phyloP scores from a whole-genome alignment of 2,797 vertebrate species.

The Chelmon rostratus region DNA sequence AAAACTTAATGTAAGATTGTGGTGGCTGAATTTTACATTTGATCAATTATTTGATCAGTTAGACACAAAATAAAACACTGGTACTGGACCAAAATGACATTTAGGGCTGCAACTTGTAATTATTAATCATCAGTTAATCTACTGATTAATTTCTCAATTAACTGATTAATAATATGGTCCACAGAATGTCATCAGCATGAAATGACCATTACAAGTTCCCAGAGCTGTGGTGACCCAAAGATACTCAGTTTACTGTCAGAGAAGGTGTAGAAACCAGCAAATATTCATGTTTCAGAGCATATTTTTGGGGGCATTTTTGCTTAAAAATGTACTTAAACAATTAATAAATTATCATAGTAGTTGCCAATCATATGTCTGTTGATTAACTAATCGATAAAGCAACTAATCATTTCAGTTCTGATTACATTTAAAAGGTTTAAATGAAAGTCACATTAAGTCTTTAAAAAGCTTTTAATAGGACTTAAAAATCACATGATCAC shows the following conservation, averaged over 20 bases:
- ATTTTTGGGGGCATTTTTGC: not conserved
- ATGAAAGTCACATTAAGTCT: not conserved
- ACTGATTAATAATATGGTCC: not conserved
- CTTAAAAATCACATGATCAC: not conserved
- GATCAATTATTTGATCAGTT: not conserved
- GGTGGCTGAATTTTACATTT: not conserved
- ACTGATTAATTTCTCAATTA: not conserved
- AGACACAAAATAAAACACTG: not conserved
- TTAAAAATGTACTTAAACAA: too few relatives aligned
- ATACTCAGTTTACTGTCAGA: too few relatives aligned
- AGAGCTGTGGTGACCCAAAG: not conserved
- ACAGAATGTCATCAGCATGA: not conserved
- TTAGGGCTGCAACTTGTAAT: not conserved
- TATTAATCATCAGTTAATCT: not conserved
- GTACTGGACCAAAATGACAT: not conserved
- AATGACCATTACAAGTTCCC: not conserved
- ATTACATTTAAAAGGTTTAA: not conserved
- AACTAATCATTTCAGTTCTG: not conserved
- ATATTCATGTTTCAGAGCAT: not conserved
- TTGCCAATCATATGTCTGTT: not conserved
- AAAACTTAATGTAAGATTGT: not conserved
- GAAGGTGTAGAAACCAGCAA: not conserved
- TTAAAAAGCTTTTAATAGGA: not conserved
- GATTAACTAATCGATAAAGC: not conserved
- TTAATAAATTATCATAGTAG: too few relatives aligned